Conservation (phyloP, 2,113 vertebrate genomes). For the Fregata magnificens region DNA sequence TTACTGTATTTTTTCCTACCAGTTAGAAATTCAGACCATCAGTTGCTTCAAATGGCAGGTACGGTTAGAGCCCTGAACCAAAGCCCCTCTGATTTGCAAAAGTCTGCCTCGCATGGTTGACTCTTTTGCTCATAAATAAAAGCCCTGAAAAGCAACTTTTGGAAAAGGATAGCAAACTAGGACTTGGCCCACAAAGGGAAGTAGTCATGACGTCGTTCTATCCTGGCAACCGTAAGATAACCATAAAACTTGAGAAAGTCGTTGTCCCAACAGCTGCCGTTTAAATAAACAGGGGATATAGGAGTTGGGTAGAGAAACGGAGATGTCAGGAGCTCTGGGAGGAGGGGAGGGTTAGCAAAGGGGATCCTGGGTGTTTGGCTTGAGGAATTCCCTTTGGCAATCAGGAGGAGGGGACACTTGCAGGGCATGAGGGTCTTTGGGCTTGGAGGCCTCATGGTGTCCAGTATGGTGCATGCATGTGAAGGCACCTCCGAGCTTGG, state of each 20-base stretch:
- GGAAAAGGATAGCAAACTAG: not conserved
- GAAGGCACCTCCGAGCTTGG: not conserved
- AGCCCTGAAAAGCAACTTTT: not conserved
- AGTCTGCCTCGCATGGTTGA: not conserved
- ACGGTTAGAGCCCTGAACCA: not conserved
- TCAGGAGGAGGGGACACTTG: not conserved
- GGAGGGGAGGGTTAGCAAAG: not conserved
- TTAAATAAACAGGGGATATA: not conserved
- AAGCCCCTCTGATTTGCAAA: not conserved
- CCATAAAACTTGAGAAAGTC: not conserved
- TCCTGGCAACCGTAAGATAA: not conserved
- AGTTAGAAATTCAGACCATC: not conserved
- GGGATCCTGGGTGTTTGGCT: not conserved
- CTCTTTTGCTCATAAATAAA: not conserved
- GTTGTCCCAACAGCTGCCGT: not conserved
- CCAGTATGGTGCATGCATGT: too few relatives aligned
- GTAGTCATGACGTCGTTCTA: fast-evolving
- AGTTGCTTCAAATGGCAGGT: not conserved
- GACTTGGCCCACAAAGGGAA: not conserved
- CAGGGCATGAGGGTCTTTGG: not conserved
- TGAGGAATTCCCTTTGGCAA: not conserved
- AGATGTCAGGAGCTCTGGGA: not conserved
- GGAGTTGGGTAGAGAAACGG: not conserved
- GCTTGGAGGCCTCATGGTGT: not conserved
- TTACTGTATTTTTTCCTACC: not conserved